Evolutionary conservation across 2,888 invertebrate genomes (phyloP).

Genomic region (Macaria notata): DNA sequence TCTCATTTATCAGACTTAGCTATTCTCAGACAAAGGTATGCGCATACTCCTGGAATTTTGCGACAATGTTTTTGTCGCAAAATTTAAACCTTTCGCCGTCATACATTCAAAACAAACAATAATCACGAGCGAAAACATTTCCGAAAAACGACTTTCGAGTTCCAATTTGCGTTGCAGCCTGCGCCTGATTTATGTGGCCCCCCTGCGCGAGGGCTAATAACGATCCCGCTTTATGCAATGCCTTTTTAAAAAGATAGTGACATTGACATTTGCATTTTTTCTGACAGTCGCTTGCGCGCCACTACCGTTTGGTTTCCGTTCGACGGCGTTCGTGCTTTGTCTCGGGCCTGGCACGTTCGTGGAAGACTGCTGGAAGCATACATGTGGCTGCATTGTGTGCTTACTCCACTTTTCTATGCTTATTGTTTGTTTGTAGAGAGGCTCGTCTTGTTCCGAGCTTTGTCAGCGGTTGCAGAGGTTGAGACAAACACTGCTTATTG

Average conservation of each 20-base stretch:
- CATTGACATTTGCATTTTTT: conserved; percentile 34
- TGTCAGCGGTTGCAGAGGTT: conserved; percentile 13
- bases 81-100: conserved; percentile 34
- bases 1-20: conserved; percentile 3
- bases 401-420: background rate
- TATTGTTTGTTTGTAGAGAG: conserved; percentile 16
- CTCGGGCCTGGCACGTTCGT: conserved; percentile 42
- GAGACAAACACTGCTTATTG: conserved; percentile 1
- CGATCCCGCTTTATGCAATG: conserved; percentile 41
- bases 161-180: conserved; percentile 35
- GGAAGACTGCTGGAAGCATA: conserved; percentile 45
- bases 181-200: conserved; percentile 49
- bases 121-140: conserved; percentile 37
- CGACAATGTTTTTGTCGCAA: too few relatives aligned
- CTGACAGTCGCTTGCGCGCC: conserved; percentile 33
- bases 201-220: conserved; percentile 39
- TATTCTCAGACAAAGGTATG: conserved; percentile 5
- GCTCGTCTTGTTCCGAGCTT: conserved; percentile 12
- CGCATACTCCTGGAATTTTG: conserved; percentile 10
- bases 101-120: conserved; percentile 38
- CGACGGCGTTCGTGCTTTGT: conserved; percentile 43
- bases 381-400: conserved; percentile 33
- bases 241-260: conserved; percentile 26
- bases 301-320: conserved; percentile 64
- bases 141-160: conserved; percentile 39